phyloP scores from a whole-genome alignment of 1,140 invertebrate genomes.

The Dreissena polymorpha region DNA sequence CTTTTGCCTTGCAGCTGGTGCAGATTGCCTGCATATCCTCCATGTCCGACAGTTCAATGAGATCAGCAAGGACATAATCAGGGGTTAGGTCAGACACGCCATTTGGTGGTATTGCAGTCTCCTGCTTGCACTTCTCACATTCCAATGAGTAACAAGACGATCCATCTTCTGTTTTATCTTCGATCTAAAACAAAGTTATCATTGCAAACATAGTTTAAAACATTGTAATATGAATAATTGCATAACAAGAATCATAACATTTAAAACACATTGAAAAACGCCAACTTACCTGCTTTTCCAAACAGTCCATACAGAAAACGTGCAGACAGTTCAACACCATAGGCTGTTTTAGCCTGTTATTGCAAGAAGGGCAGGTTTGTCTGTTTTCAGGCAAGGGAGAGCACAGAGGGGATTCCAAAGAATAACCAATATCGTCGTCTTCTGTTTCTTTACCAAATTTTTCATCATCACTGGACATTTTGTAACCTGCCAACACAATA shows the following conservation, averaged over 20 bases:
- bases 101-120: conserved; percentile 84
- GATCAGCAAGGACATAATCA: conserved; percentile 92
- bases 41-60: conserved; percentile 90
- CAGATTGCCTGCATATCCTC: conserved; percentile 84
- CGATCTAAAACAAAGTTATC: conserved; percentile 61
- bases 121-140: conserved; percentile 93
- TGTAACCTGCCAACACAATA: neutral
- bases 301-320: conserved; percentile 94
- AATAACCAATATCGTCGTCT: conserved; percentile 12
- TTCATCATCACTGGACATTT: conserved; percentile 41
- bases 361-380: conserved; percentile 79
- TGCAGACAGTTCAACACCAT: conserved; percentile 94
- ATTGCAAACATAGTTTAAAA: too few relatives aligned
- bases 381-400: conserved; percentile 65
- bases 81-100: conserved; percentile 88
- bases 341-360: conserved; percentile 87
- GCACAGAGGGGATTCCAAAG: conserved; percentile 56
- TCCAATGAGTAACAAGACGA: conserved; percentile 6
- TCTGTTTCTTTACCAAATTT: neutral
- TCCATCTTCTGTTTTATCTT: conserved; percentile 82
- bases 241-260: too few relatives aligned
- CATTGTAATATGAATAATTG: too few relatives aligned
- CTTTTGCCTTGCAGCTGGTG: conserved; percentile 82
- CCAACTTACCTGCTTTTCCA: conserved; percentile 84
- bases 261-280: too few relatives aligned